Evolutionary conservation across 2,888 invertebrate species (phyloP).

Genomic region (Chironomus riparius): DNA sequence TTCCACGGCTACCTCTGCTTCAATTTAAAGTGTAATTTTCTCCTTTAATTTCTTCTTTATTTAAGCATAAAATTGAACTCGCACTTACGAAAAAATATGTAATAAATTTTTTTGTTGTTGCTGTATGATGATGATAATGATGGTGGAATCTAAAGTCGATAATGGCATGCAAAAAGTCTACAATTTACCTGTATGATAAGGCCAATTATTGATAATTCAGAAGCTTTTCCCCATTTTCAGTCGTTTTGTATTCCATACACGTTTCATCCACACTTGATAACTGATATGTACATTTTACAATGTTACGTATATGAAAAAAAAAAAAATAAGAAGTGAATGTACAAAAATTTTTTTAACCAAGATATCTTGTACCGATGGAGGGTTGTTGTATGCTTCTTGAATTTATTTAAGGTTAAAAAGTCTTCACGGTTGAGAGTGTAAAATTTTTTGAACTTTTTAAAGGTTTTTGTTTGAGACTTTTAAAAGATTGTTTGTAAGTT

Average conservation of each 20-base stretch:
- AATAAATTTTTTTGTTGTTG: too few relatives aligned
- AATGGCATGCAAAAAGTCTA: slow-evolving; percentile 10
- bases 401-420: too few relatives aligned
- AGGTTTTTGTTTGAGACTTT: too few relatives aligned
- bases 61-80: background rate
- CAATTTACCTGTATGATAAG: background rate
- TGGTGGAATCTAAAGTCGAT: background rate
- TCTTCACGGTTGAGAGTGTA: too few relatives aligned
- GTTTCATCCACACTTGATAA: background rate
- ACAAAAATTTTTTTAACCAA: too few relatives aligned
- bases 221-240: background rate
- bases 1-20: background rate
- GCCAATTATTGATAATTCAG: slow-evolving; percentile 1
- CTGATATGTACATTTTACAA: background rate
- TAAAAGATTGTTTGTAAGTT: too few relatives aligned
- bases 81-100: too few relatives aligned
- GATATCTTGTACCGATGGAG: too few relatives aligned
- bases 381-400: too few relatives aligned
- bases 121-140: background rate
- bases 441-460: too few relatives aligned
- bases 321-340: too few relatives aligned
- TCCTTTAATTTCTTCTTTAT: background rate
- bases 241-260: background rate
- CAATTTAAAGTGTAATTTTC: background rate
- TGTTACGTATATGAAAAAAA: background rate